phyloP scores from a whole-genome alignment of 1,140 invertebrate genomes.

The Platorchestia sp. region DNA sequence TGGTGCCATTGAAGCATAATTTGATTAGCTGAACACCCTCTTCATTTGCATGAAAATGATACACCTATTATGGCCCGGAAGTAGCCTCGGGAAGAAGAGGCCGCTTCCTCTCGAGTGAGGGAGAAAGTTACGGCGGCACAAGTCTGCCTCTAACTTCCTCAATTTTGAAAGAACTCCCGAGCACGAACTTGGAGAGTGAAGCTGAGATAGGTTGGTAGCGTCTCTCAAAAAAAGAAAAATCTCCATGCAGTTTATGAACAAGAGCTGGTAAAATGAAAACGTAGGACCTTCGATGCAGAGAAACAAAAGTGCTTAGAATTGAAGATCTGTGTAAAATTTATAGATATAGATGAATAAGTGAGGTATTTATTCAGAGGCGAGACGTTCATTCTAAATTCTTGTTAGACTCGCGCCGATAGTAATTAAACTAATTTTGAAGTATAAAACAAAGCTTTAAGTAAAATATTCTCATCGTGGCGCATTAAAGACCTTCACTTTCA shows the following conservation, averaged over 20 bases:
- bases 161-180: background rate
- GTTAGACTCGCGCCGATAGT: no score
- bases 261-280: background rate
- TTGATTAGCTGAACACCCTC: background rate
- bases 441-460: no score
- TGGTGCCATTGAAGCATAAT: background rate
- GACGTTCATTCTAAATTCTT: no score
- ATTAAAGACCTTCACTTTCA: no score
- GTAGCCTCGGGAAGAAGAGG: background rate
- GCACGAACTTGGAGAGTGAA: background rate
- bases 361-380: no score
- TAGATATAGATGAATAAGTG: background rate
- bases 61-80: background rate
- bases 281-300: background rate
- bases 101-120: background rate
- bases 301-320: background rate
- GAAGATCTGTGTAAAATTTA: background rate
- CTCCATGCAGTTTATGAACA: background rate
- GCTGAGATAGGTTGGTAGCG: background rate
- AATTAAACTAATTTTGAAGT: no score
- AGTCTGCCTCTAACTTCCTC: background rate
- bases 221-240: background rate
- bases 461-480: no score
- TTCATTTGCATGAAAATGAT: constrained; percentile 10
- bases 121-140: background rate